Evolutionary conservation across 2,797 vertebrate genomes (phyloP).

Genomic region (Urocyon cinereoargenteus): DNA sequence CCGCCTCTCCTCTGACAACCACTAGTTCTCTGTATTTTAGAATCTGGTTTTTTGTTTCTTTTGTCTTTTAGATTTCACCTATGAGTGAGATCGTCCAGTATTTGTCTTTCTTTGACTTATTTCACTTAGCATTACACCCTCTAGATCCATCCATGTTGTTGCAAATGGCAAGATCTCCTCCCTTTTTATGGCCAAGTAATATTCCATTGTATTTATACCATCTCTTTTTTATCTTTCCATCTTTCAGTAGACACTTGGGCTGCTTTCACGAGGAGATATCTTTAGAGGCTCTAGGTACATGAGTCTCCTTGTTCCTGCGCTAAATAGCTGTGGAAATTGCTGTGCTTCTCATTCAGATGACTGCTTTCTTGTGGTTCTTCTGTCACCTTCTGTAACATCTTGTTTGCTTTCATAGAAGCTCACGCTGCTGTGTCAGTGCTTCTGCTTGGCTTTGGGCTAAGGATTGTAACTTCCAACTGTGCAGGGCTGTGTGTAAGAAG

Average conservation of each 20-base stretch:
- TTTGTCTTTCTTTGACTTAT: neutral
- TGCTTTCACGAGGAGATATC: neutral
- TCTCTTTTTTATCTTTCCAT: neutral
- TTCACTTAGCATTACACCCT: neutral
- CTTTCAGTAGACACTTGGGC: neutral
- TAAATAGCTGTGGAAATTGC: neutral
- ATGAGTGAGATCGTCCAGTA: neutral
- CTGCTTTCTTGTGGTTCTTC: neutral
- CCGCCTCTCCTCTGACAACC: neutral
- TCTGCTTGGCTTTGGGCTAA: neutral
- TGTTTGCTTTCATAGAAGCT: neutral
- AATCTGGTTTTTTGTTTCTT: neutral
- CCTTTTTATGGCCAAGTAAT: neutral
- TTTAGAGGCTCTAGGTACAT: neutral
- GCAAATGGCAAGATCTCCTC: neutral
- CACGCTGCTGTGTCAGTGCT: neutral
- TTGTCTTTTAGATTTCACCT: neutral
- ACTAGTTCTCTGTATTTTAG: neutral
- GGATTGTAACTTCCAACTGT: neutral
- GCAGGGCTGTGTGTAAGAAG: neutral
- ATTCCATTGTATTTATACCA: neutral
- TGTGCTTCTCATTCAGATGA: neutral
- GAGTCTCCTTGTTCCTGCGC: neutral
- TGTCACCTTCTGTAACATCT: neutral
- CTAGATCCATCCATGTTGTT: neutral